These are phyloP conservation scores for Euura saliciscinereae DNA, from an alignment of 1,140 invertebrate species.

Conservation along the genomic window DNA sequence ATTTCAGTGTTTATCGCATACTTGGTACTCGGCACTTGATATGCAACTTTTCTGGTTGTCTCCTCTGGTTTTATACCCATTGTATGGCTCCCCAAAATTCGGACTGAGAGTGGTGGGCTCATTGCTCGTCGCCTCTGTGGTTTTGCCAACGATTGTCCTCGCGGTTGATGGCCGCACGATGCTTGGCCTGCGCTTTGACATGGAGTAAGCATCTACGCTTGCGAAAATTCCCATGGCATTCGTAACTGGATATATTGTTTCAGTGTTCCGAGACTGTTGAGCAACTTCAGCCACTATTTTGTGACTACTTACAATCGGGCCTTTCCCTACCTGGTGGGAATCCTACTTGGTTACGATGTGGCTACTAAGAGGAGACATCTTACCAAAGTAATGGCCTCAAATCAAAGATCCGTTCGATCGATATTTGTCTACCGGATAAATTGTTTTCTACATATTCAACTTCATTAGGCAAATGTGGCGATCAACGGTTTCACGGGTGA, in stretches of 20 bases:
- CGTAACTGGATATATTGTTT: no score
- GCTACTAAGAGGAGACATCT: slow-evolving; percentile 17
- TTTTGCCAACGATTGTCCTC: background rate
- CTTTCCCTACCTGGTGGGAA: slow-evolving; percentile 65
- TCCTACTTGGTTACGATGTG: slow-evolving; percentile 60
- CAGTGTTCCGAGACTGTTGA: background rate
- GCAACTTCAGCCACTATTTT: slow-evolving; percentile 36
- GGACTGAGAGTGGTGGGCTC: slow-evolving; percentile 16
- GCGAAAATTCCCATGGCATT: background rate
- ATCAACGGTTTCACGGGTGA: slow-evolving; percentile 19
- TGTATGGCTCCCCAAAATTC: slow-evolving; percentile 27
- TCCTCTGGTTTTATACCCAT: slow-evolving; percentile 58
- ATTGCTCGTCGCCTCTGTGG: slow-evolving; percentile 3
- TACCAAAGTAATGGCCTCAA: background rate
- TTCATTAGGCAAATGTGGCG: background rate
- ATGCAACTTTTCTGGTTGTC: slow-evolving; percentile 73
- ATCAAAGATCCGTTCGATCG: background rate
- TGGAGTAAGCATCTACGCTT: background rate
- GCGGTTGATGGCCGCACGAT: background rate
- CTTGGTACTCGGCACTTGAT: slow-evolving; percentile 70
- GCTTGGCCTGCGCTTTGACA: background rate
- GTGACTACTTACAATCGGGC: slow-evolving; percentile 53
- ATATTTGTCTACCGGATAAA: background rate
- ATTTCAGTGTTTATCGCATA: slow-evolving; percentile 63
- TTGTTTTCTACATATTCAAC: background rate